Base-by-base conservation (phyloP, 2,113 vertebrate genomes). In the Microtus ochrogaster region DNA sequence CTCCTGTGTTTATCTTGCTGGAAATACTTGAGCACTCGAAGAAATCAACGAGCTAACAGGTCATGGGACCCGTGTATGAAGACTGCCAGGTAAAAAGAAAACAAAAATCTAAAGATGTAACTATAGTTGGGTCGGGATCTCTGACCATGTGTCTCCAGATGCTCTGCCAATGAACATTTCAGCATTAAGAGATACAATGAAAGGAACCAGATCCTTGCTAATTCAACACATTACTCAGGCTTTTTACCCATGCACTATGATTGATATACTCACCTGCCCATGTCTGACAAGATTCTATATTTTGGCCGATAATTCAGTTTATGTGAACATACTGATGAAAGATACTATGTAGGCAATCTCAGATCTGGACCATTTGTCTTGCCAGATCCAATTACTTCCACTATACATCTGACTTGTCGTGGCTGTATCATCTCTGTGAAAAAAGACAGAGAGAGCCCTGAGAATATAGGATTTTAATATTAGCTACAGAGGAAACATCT, bases 401-500 rank as follows among this genome's bases (percentile, higher is more conserved):
- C 70, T 73, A 0, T 21, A 36, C 52, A 1, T 65, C 63, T 95
- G 44, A 70, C 47, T 30, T 52, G 76, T 36, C 41, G 10, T 21
- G 58, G 24, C 24, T 79, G 4, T 28, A 17, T 52, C 14, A 65
- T 81, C 93, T 36, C 52, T 55, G 39, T 36, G 79, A 91, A 87
- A 87, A 74, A 61, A 91, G 41, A 92, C 49, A 93, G 83, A 81
- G 49, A 89, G 39, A 78, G 92, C 44, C 52, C 77, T 52, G 63
- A 89, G 77, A 92, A 74, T 52, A 24, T 21, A 58, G 24, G 16
- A 49, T 21, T 58, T 89, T 87, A 84, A 90, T 91, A 87, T 74
- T 44, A 87, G 87, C 63, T 76, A 73, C 89, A 4, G 65, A 82
- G 36, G 44, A 77, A 88, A 66, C 10, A 4, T 66, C 58, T 94